Evolutionary conservation across 2,888 invertebrate genomes (phyloP).

Genomic region (Protodeltote pygarga): DNA sequence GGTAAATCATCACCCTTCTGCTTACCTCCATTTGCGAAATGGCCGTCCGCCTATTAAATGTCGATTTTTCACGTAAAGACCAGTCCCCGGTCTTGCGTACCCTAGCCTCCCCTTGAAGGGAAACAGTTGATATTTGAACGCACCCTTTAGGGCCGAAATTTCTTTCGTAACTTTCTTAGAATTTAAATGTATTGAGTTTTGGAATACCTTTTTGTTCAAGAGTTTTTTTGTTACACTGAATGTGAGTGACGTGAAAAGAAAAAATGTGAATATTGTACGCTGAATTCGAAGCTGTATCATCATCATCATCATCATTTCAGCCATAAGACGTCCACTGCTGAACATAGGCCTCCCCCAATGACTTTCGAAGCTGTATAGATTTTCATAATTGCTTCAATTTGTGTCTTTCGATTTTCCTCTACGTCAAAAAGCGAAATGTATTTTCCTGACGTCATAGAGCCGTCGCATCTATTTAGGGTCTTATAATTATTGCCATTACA

Average conservation of each 20-base stretch:
- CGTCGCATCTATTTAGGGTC: no score
- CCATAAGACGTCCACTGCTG: no score
- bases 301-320: no score
- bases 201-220: slow-evolving; percentile 9
- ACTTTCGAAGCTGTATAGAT: no score
- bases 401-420: no score
- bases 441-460: no score
- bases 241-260: slow-evolving; percentile 11
- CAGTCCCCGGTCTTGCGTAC: slow-evolving; percentile 38
- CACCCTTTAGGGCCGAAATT: slow-evolving; percentile 43
- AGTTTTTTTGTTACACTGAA: not conserved
- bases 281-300: no score
- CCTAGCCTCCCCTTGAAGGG: slow-evolving; percentile 46
- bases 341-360: no score
- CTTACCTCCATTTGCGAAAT: slow-evolving; percentile 63
- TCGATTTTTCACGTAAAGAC: slow-evolving; percentile 79
- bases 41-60: slow-evolving; percentile 82
- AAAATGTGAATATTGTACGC: not conserved
- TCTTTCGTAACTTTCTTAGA: slow-evolving; percentile 38
- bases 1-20: slow-evolving; percentile 71
- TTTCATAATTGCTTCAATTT: no score
- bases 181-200: slow-evolving; percentile 45
- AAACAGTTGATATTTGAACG: slow-evolving; percentile 65
- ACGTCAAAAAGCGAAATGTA: no score
- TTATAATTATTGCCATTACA: no score